Evolutionary conservation across 2,888 invertebrate species (phyloP).

Genomic region (Anarsia innoxiella): DNA sequence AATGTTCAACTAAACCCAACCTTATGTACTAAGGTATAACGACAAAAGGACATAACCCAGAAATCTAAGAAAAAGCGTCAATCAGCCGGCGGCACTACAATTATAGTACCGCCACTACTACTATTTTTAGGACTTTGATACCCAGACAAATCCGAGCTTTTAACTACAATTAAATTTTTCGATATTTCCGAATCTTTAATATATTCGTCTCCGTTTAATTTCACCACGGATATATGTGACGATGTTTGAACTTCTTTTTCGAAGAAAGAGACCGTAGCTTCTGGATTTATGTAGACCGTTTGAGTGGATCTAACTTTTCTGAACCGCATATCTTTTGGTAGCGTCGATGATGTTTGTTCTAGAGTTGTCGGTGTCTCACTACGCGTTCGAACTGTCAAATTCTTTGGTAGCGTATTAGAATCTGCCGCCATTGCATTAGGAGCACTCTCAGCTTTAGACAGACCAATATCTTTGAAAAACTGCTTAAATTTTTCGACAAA

Average conservation of each 20-base stretch:
- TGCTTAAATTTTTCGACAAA: constrained; percentile 67
- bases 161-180: too few relatives aligned
- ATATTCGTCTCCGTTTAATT: constrained; percentile 55
- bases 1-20: too few relatives aligned
- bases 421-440: constrained; percentile 23
- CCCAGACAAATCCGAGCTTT: constrained; percentile 39
- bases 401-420: constrained; percentile 51
- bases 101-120: constrained; percentile 62
- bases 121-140: constrained; percentile 52
- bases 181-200: constrained; percentile 36
- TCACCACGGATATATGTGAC: constrained; percentile 60
- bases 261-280: constrained; percentile 35
- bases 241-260: constrained; percentile 40
- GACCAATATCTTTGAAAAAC: constrained; percentile 60
- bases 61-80: too few relatives aligned
- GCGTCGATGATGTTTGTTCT: constrained; percentile 47
- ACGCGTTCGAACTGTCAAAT: constrained; percentile 44
- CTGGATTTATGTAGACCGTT: constrained; percentile 58
- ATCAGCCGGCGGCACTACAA: constrained; percentile 62
- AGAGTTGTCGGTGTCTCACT: constrained; percentile 44
- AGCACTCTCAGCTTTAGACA: constrained; percentile 47
- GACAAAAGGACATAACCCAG: too few relatives aligned
- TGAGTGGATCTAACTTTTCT: constrained; percentile 59
- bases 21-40: too few relatives aligned
- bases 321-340: constrained; percentile 68